Evolutionary conservation across 2,113 vertebrate genomes (phyloP), one percentile per base, ranked within the genome.

Genomic region (Atrichornis clamosus): DNA sequence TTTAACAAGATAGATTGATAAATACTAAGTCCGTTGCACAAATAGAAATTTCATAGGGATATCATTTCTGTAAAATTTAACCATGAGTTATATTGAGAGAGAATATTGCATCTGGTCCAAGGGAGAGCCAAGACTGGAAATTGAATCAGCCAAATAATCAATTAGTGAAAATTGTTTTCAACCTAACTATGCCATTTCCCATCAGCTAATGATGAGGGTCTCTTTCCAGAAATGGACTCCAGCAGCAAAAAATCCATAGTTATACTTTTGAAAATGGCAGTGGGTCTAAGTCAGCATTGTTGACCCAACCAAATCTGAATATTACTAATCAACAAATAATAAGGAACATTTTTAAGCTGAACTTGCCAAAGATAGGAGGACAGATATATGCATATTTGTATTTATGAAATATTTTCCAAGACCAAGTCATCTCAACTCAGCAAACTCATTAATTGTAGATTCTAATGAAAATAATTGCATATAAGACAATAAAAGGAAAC

Each of bases 1-100:
- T 95, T 90, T 96, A 96, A 93, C 82, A 87, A 84, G 72, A 44
- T 15, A 69, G 87, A 76, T 91, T 64, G 84, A 91, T 68, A 94
- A 91, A 95, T 81, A 92, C 78, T n/a, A 91, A 78, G 68, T 70
- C 90, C 75, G 47, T 69, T 74, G 63, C 60, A 60, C 74, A 94
- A 93, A 84, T 28, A 86, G 65, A 75, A 93, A 84, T 82, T 88
- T 87, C 44, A 74, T 15, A 49, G n/a, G 64, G 30, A 83, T 68
- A 68, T 65, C 1, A 4, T 74, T 92, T 62, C 62, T 47, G 72
- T 74, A 93, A 88, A 87, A 90, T 84, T 77, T 90, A 89, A 79
- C 89, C 17, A 9, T 19, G 59, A 92, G 53, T 87, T 81, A 67
- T 20, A 78, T 5, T 42, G 76, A 88, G 64, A 81, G 60, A 87